Conservation (phyloP, 2,888 invertebrate species). For the Brenthis ino region DNA sequence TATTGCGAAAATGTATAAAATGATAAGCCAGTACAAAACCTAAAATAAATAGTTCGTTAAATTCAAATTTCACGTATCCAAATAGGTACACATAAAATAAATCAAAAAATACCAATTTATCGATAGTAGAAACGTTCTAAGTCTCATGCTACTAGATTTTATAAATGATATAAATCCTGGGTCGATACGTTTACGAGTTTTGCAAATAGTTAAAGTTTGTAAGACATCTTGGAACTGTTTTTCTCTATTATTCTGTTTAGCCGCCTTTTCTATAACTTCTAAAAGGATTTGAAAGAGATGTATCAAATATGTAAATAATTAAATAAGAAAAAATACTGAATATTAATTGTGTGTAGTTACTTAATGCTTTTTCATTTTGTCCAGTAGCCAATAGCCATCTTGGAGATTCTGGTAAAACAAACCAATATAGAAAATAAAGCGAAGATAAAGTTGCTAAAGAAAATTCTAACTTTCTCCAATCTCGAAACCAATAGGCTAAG, state of each 20-base stretch:
- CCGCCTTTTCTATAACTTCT: conserved; percentile 60
- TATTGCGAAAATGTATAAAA: conserved; percentile 84
- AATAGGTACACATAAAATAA: neutral
- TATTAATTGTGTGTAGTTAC: conserved; percentile 47
- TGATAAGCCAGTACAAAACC: conserved; percentile 82
- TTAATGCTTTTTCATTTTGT: conserved; percentile 71
- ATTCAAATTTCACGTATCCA: neutral
- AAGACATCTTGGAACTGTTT: conserved; percentile 47
- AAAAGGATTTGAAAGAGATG: neutral
- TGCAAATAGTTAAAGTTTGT: conserved; percentile 45
- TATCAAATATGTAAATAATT: too few species aligned
- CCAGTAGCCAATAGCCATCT: conserved; percentile 84
- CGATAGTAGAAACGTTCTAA: conserved; percentile 74
- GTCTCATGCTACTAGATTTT: conserved; percentile 74
- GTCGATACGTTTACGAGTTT: conserved; percentile 41
- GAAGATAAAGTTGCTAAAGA: conserved; percentile 77
- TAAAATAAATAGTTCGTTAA: conserved; percentile 44
- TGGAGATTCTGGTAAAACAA: conserved; percentile 84
- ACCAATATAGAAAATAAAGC: conserved; percentile 72
- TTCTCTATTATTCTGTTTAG: conserved; percentile 54
- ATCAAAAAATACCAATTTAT: conserved; percentile 78
- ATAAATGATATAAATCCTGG: conserved; percentile 73
- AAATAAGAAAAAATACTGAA: too few species aligned
- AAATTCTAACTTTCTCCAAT: conserved; percentile 84
- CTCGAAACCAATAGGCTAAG: conserved; percentile 81